These are phyloP conservation scores for Campylomormyrus tamandua DNA, from an alignment of 2,113 vertebrate species.

Conservation along the genomic window DNA sequence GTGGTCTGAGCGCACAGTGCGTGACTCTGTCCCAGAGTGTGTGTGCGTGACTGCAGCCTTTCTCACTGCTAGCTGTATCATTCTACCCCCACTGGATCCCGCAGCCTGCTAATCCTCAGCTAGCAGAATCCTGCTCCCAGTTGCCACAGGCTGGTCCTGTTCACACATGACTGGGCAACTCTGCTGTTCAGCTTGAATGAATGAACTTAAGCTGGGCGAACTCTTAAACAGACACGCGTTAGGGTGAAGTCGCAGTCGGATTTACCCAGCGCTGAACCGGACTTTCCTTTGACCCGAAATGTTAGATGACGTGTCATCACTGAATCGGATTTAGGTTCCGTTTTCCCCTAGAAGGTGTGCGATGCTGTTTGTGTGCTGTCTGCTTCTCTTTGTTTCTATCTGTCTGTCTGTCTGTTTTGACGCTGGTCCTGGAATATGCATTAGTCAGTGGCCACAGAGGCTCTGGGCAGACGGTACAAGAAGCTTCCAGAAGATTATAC, in stretches of 20 bases:
- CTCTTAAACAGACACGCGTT: background rate
- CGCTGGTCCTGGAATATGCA: background rate
- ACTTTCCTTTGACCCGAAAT: background rate
- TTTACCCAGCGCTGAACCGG: background rate
- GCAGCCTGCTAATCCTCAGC: background rate
- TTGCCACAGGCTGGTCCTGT: slow-evolving; percentile 1
- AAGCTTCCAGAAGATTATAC: background rate
- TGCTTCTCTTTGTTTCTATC: background rate
- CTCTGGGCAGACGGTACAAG: background rate
- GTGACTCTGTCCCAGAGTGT: slow-evolving; percentile 19
- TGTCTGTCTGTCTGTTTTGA: background rate
- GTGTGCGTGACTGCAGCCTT: slow-evolving; percentile 1
- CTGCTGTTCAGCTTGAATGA: background rate
- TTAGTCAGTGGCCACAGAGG: background rate
- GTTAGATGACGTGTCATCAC: background rate
- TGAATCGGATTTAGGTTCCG: background rate
- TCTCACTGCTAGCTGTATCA: background rate
- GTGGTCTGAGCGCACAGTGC: slow-evolving; percentile 32
- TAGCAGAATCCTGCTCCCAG: background rate
- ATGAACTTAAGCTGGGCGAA: background rate
- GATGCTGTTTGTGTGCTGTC: background rate
- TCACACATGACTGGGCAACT: background rate
- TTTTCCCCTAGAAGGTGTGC: background rate
- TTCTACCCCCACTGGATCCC: background rate
- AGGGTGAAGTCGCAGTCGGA: background rate